Conservation (phyloP, 1,140 invertebrate genomes). For the Cyrtorhinus lividipennis region DNA sequence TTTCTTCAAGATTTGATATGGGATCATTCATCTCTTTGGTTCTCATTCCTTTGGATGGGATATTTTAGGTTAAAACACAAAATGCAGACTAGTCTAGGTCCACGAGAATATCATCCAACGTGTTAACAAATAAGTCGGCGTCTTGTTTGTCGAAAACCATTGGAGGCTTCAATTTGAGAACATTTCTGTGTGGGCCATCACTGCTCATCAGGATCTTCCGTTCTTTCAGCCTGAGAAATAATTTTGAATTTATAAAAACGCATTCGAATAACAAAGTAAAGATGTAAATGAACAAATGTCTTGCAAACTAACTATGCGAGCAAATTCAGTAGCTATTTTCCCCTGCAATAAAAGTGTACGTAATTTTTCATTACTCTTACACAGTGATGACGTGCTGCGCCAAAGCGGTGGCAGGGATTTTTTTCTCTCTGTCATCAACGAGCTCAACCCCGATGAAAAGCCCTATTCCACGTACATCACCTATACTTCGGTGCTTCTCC, state of each 20-base stretch:
- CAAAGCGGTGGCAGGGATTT: constrained; percentile 64
- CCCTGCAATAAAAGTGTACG: too few relatives aligned
- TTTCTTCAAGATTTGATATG: too few relatives aligned
- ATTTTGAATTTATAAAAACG: constrained; percentile 24
- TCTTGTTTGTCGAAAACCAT: constrained; percentile 82
- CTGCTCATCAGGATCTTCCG: constrained; percentile 75
- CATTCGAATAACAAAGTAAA: too few relatives aligned
- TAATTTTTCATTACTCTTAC: too few relatives aligned
- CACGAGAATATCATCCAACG: constrained; percentile 47
- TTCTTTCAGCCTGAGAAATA: constrained; percentile 75
- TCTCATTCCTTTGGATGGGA: too few relatives aligned
- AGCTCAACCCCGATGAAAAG: constrained; percentile 90
- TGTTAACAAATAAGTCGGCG: constrained; percentile 55
- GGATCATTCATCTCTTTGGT: too few relatives aligned
- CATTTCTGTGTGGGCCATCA: constrained; percentile 86
- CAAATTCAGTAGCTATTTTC: too few relatives aligned
- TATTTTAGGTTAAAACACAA: too few relatives aligned
- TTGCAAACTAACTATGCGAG: too few relatives aligned
- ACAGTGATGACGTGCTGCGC: constrained; percentile 53
- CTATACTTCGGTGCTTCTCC: constrained; percentile 63
- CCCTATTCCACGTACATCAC: constrained; percentile 76
- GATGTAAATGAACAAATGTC: too few relatives aligned
- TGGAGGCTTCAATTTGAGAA: constrained; percentile 93
- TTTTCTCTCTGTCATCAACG: constrained; percentile 58
- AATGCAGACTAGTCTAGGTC: too few relatives aligned